Evolutionary conservation across 1,140 invertebrate genomes (phyloP).

Genomic region (Zaprionus ghesquierei): DNA sequence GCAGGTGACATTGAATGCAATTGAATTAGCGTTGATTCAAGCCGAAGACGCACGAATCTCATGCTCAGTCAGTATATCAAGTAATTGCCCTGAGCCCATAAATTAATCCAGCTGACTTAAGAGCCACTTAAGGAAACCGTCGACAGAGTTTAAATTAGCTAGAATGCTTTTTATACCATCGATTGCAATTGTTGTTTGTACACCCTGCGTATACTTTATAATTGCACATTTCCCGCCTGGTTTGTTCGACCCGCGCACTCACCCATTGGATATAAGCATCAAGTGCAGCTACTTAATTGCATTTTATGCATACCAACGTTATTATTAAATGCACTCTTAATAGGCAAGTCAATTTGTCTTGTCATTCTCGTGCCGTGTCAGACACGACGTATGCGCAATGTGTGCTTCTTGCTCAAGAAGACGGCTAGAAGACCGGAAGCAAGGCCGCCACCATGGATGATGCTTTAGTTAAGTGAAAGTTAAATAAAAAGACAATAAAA

Average conservation of each 20-base stretch:
- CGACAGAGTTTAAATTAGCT: slow-evolving; percentile 7
- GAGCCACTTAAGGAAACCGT: slow-evolving; percentile 41
- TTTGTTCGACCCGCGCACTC: not conserved
- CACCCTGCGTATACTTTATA: slow-evolving; percentile 26
- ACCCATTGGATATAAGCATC: not conserved
- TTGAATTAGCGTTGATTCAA: slow-evolving; percentile 75
- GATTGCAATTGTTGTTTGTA: not conserved
- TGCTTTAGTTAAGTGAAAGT: not conserved
- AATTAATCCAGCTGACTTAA: slow-evolving; percentile 49
- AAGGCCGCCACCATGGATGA: not conserved
- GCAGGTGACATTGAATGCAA: slow-evolving; percentile 68
- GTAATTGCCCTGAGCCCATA: slow-evolving; percentile 54
- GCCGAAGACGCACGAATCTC: not conserved
- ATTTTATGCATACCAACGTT: slow-evolving; percentile 15
- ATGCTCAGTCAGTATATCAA: slow-evolving; percentile 27
- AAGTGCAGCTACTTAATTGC: slow-evolving; percentile 20
- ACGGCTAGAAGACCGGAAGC: not conserved
- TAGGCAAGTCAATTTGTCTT: slow-evolving; percentile 21
- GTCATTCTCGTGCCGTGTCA: not conserved
- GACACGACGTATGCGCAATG: slow-evolving; percentile 15
- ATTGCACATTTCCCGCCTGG: slow-evolving; percentile 1
- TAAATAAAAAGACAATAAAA: not conserved
- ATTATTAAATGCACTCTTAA: slow-evolving; percentile 18
- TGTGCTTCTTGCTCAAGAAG: not conserved
- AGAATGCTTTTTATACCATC: not conserved